A percentile compares a stretch with the other conserved stretches of the same genome.
Conservation (phyloP, 2,113 vertebrate genomes). For the Tyrannus savana region DNA sequence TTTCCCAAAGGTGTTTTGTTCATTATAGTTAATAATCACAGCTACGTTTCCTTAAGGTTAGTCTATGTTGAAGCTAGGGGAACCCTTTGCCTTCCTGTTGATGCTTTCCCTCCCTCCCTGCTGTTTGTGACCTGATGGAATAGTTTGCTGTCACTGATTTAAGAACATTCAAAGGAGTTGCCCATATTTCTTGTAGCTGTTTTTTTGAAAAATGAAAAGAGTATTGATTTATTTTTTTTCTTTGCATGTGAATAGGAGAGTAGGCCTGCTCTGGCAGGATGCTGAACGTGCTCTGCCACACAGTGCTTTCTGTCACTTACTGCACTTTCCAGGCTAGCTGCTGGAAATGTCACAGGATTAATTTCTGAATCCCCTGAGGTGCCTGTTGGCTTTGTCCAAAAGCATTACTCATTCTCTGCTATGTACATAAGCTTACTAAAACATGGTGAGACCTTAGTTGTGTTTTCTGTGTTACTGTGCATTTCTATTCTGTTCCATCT, state of each 20-base stretch:
- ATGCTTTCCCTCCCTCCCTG: not conserved
- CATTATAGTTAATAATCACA: not conserved
- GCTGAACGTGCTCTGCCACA: not conserved
- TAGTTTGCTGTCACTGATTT: not conserved
- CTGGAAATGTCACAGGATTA: conserved; percentile 28
- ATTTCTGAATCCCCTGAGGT: conserved; percentile 24
- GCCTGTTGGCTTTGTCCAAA: conserved; percentile 13
- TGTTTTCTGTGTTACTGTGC: not conserved
- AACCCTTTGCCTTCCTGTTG: not conserved
- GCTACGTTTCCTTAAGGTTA: not conserved
- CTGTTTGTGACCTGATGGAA: not conserved
- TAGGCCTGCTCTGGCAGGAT: not conserved
- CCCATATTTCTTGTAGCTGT: not conserved
- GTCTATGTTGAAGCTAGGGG: not conserved
- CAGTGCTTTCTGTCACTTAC: not conserved
- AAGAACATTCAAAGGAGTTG: not conserved
- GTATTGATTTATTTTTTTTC: not conserved
- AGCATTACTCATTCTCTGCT: conserved; percentile 8
- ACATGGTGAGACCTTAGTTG: not conserved
- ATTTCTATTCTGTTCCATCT: not conserved
- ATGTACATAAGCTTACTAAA: not conserved
- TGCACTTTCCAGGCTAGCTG: not conserved
- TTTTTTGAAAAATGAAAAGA: not conserved
- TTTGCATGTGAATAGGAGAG: not conserved
- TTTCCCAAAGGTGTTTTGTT: not conserved